Conservation (phyloP, 2,113 vertebrate genomes). For the Serinus canaria region DNA sequence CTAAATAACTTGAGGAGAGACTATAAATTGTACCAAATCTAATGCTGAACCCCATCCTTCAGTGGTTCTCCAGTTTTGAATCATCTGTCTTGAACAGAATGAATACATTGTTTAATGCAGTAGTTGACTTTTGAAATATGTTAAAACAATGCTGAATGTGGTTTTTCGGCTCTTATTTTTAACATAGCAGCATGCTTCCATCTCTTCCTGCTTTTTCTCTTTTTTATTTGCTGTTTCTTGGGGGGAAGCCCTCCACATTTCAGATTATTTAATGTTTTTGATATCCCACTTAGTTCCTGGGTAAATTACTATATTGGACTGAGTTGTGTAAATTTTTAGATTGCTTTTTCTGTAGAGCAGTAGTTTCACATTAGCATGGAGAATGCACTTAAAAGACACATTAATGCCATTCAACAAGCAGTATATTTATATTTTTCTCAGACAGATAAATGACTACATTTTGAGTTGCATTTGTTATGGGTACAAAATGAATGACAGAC, state of each 20-base stretch:
- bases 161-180: not conserved
- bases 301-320: not conserved
- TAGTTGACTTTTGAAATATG: not conserved
- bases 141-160: not conserved
- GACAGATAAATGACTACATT: conserved; percentile 21
- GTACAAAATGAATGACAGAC: conserved; percentile 34
- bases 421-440: conserved; percentile 40
- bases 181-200: not conserved
- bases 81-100: not conserved
- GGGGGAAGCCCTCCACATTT: not conserved
- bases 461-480: conserved; percentile 31
- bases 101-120: not conserved
- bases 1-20: not conserved
- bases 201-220: not conserved
- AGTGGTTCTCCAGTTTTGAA: not conserved
- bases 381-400: not conserved
- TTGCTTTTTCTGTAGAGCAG: conserved; percentile 1
- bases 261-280: not conserved
- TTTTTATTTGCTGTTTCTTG: not conserved
- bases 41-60: not conserved
- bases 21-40: not conserved
- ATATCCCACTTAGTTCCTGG: not conserved
- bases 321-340: conserved; percentile 9
- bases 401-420: conserved; percentile 20
- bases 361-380: conserved; percentile 25